Evolutionary conservation across 2,113 vertebrate genomes (phyloP).

Genomic region (Bubo blakistoni): DNA sequence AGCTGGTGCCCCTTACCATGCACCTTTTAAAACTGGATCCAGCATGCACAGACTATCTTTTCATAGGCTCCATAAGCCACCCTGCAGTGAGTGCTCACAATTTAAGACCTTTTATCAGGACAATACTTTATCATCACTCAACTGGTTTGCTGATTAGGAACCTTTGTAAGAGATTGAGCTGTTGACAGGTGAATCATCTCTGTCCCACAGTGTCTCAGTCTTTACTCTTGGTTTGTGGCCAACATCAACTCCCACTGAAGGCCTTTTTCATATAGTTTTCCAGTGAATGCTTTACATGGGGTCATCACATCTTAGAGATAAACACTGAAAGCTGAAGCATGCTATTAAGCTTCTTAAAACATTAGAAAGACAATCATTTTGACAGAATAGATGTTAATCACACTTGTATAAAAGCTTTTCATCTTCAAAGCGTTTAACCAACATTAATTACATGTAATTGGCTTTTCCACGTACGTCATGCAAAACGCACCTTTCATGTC

Average conservation of each 20-base stretch:
- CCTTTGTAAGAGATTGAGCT: background rate
- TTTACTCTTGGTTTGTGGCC: conserved; percentile 34
- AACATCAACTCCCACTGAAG: conserved; percentile 26
- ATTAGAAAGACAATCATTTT: conserved; percentile 55
- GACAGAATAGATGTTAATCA: conserved; percentile 61
- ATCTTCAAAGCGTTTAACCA: conserved; percentile 63
- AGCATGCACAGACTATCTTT: background rate
- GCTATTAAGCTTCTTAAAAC: conserved; percentile 48
- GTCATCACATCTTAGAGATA: conserved; percentile 40
- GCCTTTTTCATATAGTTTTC: background rate
- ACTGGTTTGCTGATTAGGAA: conserved; percentile 1
- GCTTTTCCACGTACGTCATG: background rate
- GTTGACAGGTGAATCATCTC: conserved; percentile 25
- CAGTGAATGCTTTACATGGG: background rate
- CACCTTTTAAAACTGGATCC: background rate
- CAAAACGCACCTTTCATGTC: conserved; percentile 53
- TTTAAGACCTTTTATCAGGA: background rate
- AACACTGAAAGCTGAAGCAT: conserved; percentile 11
- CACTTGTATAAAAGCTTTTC: conserved; percentile 43
- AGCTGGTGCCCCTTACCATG: background rate
- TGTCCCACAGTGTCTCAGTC: conserved; percentile 30
- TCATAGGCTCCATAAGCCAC: background rate
- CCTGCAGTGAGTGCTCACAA: background rate
- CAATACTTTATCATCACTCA: background rate
- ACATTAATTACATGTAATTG: conserved; percentile 67